These are phyloP conservation scores for Cerceris rybyensis DNA, from an alignment of 2,888 invertebrate genomes.

Conservation along the genomic window DNA sequence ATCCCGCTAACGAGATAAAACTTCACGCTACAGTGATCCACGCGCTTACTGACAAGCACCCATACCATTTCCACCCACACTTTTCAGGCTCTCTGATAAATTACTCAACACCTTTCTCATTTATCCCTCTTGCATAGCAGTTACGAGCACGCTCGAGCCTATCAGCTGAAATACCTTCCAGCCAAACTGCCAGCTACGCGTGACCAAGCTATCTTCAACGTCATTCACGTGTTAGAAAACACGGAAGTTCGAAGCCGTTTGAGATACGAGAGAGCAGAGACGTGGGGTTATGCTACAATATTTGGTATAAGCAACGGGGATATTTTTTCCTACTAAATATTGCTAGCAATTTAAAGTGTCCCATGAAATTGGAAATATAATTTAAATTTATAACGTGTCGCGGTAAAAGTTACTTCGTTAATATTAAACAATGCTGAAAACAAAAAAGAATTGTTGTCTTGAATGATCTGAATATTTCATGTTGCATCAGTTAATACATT, in stretches of 20 bases:
- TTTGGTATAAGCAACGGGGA: conserved; percentile 10
- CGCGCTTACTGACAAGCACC: conserved; percentile 60
- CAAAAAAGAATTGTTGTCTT: too few species aligned
- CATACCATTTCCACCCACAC: conserved; percentile 70
- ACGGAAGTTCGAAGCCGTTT: conserved; percentile 42
- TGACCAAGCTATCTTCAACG: conserved; percentile 61
- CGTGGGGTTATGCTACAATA: conserved; percentile 9
- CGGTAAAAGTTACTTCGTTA: too few species aligned
- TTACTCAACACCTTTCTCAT: conserved; percentile 75
- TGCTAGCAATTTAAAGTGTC: too few species aligned
- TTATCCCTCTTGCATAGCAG: conserved; percentile 59
- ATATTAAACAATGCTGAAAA: too few species aligned
- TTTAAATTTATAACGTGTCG: too few species aligned
- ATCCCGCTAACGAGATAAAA: conserved; percentile 72
- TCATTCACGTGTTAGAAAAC: conserved; percentile 38
- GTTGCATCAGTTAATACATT: too few species aligned
- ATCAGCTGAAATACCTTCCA: conserved; percentile 66
- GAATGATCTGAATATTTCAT: too few species aligned
- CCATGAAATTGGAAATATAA: too few species aligned
- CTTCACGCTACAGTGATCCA: conserved; percentile 65
- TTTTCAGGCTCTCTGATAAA: conserved; percentile 79
- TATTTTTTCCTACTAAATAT: background rate
- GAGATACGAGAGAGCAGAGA: conserved; percentile 24
- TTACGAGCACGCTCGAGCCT: conserved; percentile 66
- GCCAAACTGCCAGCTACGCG: conserved; percentile 62